Evolutionary conservation across 2,888 invertebrate species (phyloP).

Genomic region (Euproctis similis): DNA sequence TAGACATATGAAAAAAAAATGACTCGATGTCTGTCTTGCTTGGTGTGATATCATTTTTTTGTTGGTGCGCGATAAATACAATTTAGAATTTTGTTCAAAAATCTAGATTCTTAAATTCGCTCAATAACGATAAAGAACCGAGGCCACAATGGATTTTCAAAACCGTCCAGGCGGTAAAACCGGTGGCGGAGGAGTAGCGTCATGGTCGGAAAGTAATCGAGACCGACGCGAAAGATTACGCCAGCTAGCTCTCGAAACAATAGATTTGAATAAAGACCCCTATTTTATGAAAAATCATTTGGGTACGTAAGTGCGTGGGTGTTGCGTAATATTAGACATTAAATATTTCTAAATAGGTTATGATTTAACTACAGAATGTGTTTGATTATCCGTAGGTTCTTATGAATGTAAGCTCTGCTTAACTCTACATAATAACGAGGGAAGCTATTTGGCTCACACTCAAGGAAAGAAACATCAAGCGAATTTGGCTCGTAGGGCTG

Average conservation of each 20-base stretch:
- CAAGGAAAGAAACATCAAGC: slow-evolving; percentile 99
- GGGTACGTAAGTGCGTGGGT: no score
- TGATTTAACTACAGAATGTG: slow-evolving; percentile 9
- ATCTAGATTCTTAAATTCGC: background rate
- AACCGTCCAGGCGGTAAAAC: slow-evolving; percentile 99
- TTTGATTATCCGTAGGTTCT: slow-evolving; percentile 77
- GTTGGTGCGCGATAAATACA: no score
- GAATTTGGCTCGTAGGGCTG: slow-evolving; percentile 96
- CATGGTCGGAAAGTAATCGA: slow-evolving; percentile 98
- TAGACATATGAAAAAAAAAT: no score
- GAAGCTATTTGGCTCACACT: slow-evolving; percentile 98
- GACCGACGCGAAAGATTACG: slow-evolving; percentile 96
- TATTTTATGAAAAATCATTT: slow-evolving; percentile 99
- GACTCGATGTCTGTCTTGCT: no score
- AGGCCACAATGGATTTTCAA: slow-evolving; percentile 98
- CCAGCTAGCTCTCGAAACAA: slow-evolving; percentile 97
- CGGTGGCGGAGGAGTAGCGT: slow-evolving; percentile 99
- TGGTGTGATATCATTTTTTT: no score
- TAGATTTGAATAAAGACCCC: slow-evolving; percentile 99
- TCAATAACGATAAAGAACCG: background rate
- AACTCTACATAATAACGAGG: slow-evolving; percentile 99
- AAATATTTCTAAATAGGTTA: background rate
- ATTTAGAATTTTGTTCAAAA: no score
- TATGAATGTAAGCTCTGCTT: slow-evolving; percentile 99
- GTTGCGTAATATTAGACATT: background rate